Base-by-base conservation (phyloP, 2,113 vertebrate genomes). In the Picathartes gymnocephalus region DNA sequence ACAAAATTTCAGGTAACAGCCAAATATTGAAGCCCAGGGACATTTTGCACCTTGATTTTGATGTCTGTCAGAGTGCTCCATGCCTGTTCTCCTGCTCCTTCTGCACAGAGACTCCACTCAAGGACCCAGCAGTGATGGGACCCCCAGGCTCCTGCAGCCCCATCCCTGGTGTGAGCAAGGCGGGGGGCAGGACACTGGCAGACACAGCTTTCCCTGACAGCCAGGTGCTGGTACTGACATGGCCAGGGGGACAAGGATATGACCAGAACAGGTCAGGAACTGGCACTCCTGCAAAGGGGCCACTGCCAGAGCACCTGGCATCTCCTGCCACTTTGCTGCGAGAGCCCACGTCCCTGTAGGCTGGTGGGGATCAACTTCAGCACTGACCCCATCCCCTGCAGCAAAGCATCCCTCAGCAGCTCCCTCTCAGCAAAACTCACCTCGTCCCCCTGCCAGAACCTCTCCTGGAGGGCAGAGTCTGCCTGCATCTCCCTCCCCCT, bases 141-240 rank as follows among this genome's bases (percentile, higher is more conserved):
- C 44, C 10, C 2, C 0, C 42, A 54, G 54, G 33, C 11, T 81
- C 31, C 40, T 69, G 16, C 39, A 89, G 70, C 51, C 27, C 53
- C 2, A 0, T 51, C 19, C 39, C 53, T 4, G 0, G 7, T 2
- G 1, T 0, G 2, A 15, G 20, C 39, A 58, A 44, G 5, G 7
- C 9, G 3, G 17, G 4, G 9, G 62, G 57, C 37, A 65, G 57
- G 44, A 60, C 61, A 27, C 8, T 23, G 21, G 15, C 62, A 77
- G n/a, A 17, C 10, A 11, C 14, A 24, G 47, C 35, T 70, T 54
- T 27, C 35, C 24, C 70, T 57, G 21, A 30, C 5, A 39, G 44
- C 35, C 53, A 53, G 4, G 12, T 21, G 30, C 28, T 47, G 40
- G 9, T 30, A 27, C 42, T 3, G 0, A 4, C 15, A 24, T 4